Percentiles rank a stretch among this genome's conserved stretches.
Conservation (phyloP, 1,140 invertebrate genomes). For the Gerris buenoi region DNA sequence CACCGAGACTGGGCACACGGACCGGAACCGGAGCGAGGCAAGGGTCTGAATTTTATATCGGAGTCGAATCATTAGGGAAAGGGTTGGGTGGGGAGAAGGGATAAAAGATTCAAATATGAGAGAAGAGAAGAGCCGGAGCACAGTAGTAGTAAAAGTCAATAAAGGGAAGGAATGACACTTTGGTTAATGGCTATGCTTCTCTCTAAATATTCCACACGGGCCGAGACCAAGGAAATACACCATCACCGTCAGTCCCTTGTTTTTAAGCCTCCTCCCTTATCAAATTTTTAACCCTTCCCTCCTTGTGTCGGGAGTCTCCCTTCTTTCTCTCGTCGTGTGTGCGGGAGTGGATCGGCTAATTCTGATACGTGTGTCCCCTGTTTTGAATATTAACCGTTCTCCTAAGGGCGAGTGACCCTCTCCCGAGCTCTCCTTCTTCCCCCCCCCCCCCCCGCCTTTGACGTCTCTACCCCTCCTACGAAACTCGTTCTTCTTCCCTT, state of each 20-base stretch:
- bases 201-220: neutral
- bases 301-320: neutral
- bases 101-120: neutral
- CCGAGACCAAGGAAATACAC: neutral
- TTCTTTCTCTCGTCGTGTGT: neutral
- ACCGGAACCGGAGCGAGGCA: no score
- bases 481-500: neutral
- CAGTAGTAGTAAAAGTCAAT: neutral
- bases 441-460: neutral
- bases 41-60: neutral
- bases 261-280: neutral
- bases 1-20: no score
- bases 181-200: neutral
- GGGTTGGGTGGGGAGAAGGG: neutral
- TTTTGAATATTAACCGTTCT: slow-evolving; percentile 2
- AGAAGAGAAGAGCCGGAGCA: neutral
- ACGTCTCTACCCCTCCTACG: neutral
- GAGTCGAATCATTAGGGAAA: neutral
- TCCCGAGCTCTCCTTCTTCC: neutral
- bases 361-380: slow-evolving; percentile 2
- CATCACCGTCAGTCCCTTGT: neutral
- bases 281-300: neutral
- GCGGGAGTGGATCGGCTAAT: neutral
- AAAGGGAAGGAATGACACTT: neutral
- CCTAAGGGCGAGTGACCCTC: neutral